Conservation (phyloP, 2,113 vertebrate genomes). For the Lagopus muta region DNA sequence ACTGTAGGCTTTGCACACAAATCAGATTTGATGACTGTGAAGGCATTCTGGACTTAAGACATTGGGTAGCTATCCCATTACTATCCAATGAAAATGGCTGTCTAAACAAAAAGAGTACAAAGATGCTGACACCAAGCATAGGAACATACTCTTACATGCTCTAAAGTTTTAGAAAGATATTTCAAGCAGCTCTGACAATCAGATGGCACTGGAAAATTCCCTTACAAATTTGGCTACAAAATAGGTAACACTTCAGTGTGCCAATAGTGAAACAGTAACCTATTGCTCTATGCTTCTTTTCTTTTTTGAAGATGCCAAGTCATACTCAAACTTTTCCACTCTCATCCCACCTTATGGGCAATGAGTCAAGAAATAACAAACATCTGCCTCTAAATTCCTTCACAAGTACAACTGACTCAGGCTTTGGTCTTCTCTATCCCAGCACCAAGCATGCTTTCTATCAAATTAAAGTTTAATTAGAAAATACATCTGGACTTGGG, state of each 20-base stretch:
- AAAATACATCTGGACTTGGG: neutral
- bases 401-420: neutral
- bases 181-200: neutral
- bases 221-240: neutral
- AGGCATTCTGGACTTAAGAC: neutral
- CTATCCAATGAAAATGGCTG: neutral
- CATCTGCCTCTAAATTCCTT: neutral
- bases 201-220: neutral
- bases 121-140: neutral
- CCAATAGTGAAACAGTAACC: neutral
- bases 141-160: neutral
- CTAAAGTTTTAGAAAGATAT: neutral
- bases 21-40: neutral
- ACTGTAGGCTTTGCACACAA: neutral
- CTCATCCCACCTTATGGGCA: neutral
- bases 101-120: neutral
- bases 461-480: neutral
- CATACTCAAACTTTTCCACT: neutral
- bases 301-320: neutral
- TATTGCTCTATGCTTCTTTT: neutral
- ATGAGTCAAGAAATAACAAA: neutral
- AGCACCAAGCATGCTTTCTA: neutral
- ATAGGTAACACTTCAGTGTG: neutral
- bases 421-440: neutral
- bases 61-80: neutral